A percentile compares a stretch with the other conserved stretches of the same genome.
Conservation (phyloP, 2,113 vertebrate genomes). For the Probosciger aterrimus region DNA sequence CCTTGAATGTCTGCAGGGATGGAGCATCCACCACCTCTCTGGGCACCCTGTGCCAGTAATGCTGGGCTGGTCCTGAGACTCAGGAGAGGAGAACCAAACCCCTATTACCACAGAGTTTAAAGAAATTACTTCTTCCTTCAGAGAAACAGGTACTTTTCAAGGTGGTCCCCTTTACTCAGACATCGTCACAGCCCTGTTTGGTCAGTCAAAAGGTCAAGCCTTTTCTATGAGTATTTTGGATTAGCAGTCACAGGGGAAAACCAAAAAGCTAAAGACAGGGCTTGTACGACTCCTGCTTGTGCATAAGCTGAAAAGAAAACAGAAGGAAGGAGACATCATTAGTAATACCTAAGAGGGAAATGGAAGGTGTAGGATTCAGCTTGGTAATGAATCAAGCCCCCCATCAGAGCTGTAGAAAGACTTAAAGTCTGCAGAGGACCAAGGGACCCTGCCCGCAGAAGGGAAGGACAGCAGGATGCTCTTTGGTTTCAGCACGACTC, state of each 20-base stretch:
- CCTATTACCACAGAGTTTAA: neutral
- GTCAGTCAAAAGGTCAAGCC: neutral
- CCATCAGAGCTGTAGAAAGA: neutral
- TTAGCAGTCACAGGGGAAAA: neutral
- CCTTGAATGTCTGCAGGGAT: neutral
- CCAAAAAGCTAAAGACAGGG: neutral
- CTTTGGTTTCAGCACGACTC: neutral
- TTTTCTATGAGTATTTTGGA: neutral
- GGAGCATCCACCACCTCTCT: neutral
- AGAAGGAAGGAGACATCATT: neutral
- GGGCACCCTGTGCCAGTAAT: neutral
- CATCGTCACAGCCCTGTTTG: neutral
- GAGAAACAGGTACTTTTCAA: neutral
- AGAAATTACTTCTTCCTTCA: neutral
- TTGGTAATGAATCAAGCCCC: neutral
- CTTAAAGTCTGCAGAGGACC: neutral
- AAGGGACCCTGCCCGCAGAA: rapidly evolving
- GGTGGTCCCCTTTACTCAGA: neutral
- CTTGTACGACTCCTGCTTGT: neutral
- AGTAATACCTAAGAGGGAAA: neutral
- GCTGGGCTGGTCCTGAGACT: neutral
- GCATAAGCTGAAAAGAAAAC: neutral
- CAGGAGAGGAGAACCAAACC: neutral
- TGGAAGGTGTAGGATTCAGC: neutral
- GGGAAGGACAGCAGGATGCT: neutral